Evolutionary conservation across 2,888 invertebrate species (phyloP).

Genomic region (Papilio protenor): DNA sequence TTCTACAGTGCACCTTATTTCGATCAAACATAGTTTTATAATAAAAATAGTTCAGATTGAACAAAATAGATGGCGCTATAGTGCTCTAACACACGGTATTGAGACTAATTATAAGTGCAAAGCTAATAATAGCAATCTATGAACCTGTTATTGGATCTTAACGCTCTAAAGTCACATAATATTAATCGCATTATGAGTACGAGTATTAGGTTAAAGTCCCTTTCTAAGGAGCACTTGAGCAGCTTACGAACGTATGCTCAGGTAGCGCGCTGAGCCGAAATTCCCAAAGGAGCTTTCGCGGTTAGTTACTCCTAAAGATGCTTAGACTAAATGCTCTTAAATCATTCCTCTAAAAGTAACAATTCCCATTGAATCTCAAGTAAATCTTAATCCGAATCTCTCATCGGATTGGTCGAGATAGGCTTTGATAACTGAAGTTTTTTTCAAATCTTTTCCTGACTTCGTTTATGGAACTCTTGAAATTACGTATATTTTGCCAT

Average conservation of each 20-base stretch:
- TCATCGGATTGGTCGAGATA: no score
- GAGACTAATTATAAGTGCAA: not conserved
- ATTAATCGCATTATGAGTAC: not conserved
- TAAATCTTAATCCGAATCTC: no score
- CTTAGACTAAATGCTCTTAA: not conserved
- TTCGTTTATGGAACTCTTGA: no score
- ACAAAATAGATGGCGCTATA: not conserved
- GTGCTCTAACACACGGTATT: not conserved
- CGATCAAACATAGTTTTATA: not conserved
- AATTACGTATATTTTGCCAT: no score
- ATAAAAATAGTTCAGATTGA: not conserved
- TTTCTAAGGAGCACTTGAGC: not conserved
- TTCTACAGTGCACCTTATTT: not conserved
- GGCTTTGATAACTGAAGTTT: no score
- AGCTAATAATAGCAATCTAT: not conserved
- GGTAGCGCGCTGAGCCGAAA: not conserved
- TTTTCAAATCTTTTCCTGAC: no score
- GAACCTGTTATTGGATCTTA: not conserved
- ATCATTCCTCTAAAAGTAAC: not conserved
- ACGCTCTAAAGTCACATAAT: not conserved
- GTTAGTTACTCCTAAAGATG: conserved; percentile 3
- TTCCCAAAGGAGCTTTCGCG: conserved; percentile 1
- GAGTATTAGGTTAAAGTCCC: not conserved
- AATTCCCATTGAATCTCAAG: not conserved
- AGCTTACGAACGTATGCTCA: not conserved